Evolutionary conservation across 2,113 vertebrate genomes (phyloP), one percentile per base, ranked within the genome.

Genomic region (Choloepus hoffmanni): DNA sequence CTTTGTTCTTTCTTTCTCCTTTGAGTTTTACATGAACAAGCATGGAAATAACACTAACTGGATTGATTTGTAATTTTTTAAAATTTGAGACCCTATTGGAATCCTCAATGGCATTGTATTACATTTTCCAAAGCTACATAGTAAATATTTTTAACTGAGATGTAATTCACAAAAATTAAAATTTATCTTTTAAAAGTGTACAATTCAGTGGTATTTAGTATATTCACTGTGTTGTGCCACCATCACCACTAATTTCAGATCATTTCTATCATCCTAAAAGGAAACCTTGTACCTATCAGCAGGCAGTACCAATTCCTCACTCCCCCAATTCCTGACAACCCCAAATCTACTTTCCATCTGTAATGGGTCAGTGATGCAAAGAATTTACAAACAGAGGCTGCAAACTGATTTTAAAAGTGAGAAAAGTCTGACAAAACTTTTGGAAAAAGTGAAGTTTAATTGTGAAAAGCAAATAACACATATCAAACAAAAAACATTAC

Each of bases 351-450:
- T 33, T 58, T 85, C 16, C 62, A 10, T 79, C 48, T 68, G 36
- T 70, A 85, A 70, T 68, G 45, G 84, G 21, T 85, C 48, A 93
- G 40, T 89, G 40, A 84, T 85, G 13, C 53, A 76, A 93, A n/a
- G 85, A 89, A 86, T 82, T 6, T 82, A 40, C 76, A 72, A 85
- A 79, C 9, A 92, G 65, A 67, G 43, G 33, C 67, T 94, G 5
- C n/a, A 36, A 89, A 30, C 40, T 74, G 14, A 93, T 91, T 96
- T 95, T 23, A 74, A 95, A 55, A 16, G 30, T 40, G 28, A 62
- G 40, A 53, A 68, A 14, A 70, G 48, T 58, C 30, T 89, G 65
- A 21, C 9, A 97, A 36, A 16, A 43, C 4, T 76, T 26, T 79
- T 58, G n/a, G 43, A 95, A 95, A 85, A 48, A 16, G 84, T 1